Percentiles rank a stretch among this genome's conserved stretches.
These are phyloP conservation scores for Cyclophora albipunctata DNA, from an alignment of 2,888 invertebrate genomes.

Conservation along the genomic window DNA sequence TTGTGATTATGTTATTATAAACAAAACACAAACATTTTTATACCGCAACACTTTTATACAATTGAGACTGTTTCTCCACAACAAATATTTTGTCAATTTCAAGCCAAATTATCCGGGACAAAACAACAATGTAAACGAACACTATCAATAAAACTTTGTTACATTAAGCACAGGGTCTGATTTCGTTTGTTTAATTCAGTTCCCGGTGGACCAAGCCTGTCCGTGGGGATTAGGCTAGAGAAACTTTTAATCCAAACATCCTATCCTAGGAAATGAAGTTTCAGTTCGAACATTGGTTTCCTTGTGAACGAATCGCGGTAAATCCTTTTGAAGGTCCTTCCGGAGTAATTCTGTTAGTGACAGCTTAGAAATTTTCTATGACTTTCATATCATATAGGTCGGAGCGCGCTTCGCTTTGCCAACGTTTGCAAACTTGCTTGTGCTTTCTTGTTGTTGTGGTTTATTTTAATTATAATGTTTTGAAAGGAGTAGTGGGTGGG, in stretches of 20 bases:
- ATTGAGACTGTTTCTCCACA: too few species aligned
- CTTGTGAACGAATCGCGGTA: slow-evolving; percentile 1
- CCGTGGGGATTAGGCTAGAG: slow-evolving; percentile 35
- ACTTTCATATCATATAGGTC: slow-evolving; percentile 12
- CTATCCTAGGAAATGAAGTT: slow-evolving; percentile 66
- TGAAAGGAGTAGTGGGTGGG: too few species aligned
- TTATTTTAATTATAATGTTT: too few species aligned
- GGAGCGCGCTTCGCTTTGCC: slow-evolving; percentile 15
- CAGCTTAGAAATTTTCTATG: slow-evolving; percentile 4
- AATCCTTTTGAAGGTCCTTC: neutral
- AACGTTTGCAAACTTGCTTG: too few species aligned
- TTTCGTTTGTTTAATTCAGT: slow-evolving; percentile 4
- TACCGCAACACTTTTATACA: too few species aligned
- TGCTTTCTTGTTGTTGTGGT: too few species aligned
- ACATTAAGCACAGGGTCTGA: neutral
- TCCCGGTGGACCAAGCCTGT: neutral
- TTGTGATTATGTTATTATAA: slow-evolving; percentile 11
- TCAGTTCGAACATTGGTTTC: slow-evolving; percentile 34
- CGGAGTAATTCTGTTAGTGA: slow-evolving; percentile 2
- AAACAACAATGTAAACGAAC: neutral
- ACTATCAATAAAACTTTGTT: too few species aligned
- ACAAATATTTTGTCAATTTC: too few species aligned
- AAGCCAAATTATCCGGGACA: too few species aligned
- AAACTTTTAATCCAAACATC: slow-evolving; percentile 69
- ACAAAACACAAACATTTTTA: too few species aligned